Percentiles rank a stretch among this genome's conserved stretches.
Conservation (phyloP, 1,140 invertebrate genomes). For the Neodiprion fabricii region DNA sequence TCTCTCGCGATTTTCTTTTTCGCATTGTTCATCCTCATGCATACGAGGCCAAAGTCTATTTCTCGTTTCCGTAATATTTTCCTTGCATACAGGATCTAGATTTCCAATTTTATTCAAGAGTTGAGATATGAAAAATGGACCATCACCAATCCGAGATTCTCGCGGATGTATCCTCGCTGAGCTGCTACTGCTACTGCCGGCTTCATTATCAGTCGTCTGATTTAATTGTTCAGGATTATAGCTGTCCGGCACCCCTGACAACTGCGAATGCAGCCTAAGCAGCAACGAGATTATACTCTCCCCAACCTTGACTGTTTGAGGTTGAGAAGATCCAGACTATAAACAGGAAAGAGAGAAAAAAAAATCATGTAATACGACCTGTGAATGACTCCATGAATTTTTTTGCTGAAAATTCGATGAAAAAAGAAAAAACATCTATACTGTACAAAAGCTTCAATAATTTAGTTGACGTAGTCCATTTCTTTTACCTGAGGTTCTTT, state of each 20-base stretch:
- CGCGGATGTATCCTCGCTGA: constrained; percentile 35
- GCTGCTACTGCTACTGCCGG: constrained; percentile 41
- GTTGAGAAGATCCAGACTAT: constrained; percentile 40
- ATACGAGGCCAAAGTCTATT: constrained; percentile 79
- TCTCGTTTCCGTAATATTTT: constrained; percentile 72
- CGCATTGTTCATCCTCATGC: constrained; percentile 76
- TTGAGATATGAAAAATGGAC: constrained; percentile 83
- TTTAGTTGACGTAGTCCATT: neutral
- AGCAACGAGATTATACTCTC: constrained; percentile 93
- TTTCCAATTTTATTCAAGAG: constrained; percentile 76
- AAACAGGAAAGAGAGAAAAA: constrained; percentile 37
- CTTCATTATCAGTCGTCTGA: constrained; percentile 55
- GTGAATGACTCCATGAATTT: neutral
- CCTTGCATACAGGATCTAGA: constrained; percentile 73
- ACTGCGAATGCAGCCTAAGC: constrained; percentile 90
- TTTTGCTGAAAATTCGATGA: neutral
- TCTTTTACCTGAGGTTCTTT: constrained; percentile 45
- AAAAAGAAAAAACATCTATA: neutral
- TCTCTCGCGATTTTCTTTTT: constrained; percentile 75
- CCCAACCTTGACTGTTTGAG: constrained; percentile 72
- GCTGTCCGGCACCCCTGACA: constrained; percentile 83
- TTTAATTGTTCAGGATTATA: constrained; percentile 68
- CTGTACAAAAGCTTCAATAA: neutral
- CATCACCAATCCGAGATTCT: constrained; percentile 80
- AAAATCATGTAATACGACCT: neutral